phyloP scores from a whole-genome alignment of 2,888 invertebrate species.

The Chloromyia formosa region DNA sequence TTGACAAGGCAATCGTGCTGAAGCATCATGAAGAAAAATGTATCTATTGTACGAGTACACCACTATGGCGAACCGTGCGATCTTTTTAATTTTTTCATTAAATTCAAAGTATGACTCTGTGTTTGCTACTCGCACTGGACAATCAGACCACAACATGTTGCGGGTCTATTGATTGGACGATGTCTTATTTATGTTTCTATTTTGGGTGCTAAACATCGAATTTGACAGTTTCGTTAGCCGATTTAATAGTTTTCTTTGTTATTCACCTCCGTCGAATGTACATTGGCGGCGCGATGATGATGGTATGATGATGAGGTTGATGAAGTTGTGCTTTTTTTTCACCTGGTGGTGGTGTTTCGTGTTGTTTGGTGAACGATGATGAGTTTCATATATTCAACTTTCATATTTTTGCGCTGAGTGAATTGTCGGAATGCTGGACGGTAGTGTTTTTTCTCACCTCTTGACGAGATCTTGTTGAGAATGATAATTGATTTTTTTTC shows the following conservation, averaged over 20 bases:
- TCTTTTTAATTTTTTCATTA: constrained; percentile 37
- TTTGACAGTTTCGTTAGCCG: constrained; percentile 46
- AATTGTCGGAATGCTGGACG: constrained; percentile 26
- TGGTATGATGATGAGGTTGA: constrained; percentile 10
- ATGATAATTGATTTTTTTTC: constrained; percentile 41
- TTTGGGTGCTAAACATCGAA: constrained; percentile 45
- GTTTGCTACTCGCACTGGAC: constrained; percentile 22
- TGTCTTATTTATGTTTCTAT: constrained; percentile 46
- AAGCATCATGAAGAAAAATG: constrained; percentile 20
- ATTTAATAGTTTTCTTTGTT: constrained; percentile 39
- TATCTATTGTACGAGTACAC: constrained; percentile 26
- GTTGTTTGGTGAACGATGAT: constrained; percentile 12
- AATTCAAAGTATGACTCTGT: constrained; percentile 22
- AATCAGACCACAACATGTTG: neutral
- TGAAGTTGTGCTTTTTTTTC: constrained; percentile 18
- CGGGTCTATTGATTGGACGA: constrained; percentile 39
- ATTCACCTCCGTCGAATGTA: neutral
- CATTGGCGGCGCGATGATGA: constrained; percentile 8
- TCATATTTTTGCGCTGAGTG: neutral
- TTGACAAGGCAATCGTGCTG: constrained; percentile 40
- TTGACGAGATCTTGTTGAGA: constrained; percentile 36
- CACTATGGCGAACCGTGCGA: constrained; percentile 13
- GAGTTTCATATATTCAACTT: constrained; percentile 22
- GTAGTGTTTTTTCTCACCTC: constrained; percentile 43
- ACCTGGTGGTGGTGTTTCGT: neutral